Conservation (phyloP, 2,888 invertebrate species). For the Masnerella sp. region DNA sequence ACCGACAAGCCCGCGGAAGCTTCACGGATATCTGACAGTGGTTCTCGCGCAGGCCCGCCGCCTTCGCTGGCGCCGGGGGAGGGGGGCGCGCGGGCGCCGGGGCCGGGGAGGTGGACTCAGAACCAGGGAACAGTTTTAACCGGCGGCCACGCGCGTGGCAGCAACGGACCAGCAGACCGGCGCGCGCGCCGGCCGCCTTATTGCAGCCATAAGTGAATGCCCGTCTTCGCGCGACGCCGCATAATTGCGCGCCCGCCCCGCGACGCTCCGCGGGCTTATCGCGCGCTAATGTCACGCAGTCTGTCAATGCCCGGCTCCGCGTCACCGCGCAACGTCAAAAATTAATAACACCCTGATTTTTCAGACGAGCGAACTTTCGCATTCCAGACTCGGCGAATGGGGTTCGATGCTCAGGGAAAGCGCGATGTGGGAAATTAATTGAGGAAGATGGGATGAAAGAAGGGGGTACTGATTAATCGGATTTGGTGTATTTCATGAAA, state of each 20-base stretch:
- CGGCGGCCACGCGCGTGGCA: slow-evolving; percentile 73
- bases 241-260: slow-evolving; percentile 70
- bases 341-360: slow-evolving; percentile 28
- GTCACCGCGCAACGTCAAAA: slow-evolving; percentile 18
- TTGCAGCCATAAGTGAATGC: slow-evolving; percentile 76
- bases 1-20: slow-evolving; percentile 58
- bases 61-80: slow-evolving; percentile 33
- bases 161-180: slow-evolving; percentile 75
- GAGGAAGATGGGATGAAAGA: no score
- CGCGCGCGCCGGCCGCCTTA: slow-evolving; percentile 73
- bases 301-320: slow-evolving; percentile 38
- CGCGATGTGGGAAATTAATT: no score
- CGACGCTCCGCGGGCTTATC: slow-evolving; percentile 65
- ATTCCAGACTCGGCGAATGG: no score
- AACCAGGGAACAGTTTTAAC: slow-evolving; percentile 77
- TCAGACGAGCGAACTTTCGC: background rate
- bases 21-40: slow-evolving; percentile 63
- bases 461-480: no score
- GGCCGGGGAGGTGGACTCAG: slow-evolving; percentile 64
- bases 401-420: no score
- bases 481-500: no score
- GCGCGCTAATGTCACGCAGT: slow-evolving; percentile 66
- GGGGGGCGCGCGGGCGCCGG: background rate
- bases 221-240: slow-evolving; percentile 73
- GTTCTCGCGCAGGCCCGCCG: slow-evolving; percentile 63